phyloP scores from a whole-genome alignment of 2,113 vertebrate species.

The Etia nguti region DNA sequence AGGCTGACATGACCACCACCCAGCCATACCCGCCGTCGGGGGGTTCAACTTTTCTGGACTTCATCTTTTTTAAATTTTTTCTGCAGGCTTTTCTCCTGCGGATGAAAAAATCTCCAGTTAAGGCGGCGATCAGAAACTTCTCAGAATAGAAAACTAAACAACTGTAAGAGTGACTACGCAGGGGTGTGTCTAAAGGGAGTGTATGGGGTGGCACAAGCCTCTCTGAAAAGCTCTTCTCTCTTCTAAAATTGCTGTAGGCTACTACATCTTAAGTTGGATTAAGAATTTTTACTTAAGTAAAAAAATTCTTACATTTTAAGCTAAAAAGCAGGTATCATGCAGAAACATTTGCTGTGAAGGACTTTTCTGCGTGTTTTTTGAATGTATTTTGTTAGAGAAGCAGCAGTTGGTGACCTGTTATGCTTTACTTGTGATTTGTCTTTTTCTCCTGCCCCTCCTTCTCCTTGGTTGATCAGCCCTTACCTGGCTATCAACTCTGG shows the following conservation, averaged over 20 bases:
- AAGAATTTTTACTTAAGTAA: not conserved
- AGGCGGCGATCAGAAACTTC: not conserved
- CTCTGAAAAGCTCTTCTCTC: not conserved
- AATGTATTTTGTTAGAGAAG: not conserved
- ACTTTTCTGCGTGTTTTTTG: not conserved
- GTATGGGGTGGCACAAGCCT: not conserved
- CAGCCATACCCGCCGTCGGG: conserved; percentile 75
- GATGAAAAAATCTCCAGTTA: not conserved
- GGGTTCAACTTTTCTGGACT: not conserved
- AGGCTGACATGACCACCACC: conserved; percentile 74
- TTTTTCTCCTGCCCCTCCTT: no score
- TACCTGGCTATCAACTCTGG: no score
- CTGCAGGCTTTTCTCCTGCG: not conserved
- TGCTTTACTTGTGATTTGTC: not conserved
- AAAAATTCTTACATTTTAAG: not conserved
- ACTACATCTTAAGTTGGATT: not conserved
- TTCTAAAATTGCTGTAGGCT: not conserved
- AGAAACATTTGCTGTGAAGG: not conserved
- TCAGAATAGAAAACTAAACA: not conserved
- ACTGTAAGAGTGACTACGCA: not conserved
- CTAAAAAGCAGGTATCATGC: not conserved
- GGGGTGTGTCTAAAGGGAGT: not conserved
- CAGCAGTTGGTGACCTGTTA: not conserved
- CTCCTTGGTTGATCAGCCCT: no score
- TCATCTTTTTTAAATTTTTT: not conserved